Conservation (phyloP, 2,797 vertebrate species). For the Valencia hispanica region DNA sequence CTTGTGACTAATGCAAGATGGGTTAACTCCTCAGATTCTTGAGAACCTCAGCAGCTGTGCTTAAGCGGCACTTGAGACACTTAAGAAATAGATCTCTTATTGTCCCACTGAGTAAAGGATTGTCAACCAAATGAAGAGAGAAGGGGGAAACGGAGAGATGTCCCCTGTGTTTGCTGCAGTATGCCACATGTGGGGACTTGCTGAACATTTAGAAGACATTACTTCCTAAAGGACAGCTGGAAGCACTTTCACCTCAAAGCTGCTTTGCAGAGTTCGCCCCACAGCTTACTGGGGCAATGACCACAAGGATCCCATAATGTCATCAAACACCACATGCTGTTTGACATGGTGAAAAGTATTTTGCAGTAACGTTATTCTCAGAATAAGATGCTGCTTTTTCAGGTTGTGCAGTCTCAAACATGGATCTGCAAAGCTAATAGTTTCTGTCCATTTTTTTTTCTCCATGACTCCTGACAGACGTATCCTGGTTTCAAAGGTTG, state of each 20-base stretch:
- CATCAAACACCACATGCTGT: constrained; percentile 2
- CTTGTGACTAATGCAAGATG: constrained; percentile 27
- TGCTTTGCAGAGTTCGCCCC: constrained; percentile 21
- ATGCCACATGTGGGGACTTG: constrained; percentile 37
- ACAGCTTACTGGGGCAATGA: not conserved
- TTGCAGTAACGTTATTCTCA: no score
- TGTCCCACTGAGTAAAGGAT: constrained; percentile 36
- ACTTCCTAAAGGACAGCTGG: not conserved
- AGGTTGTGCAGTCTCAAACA: not conserved
- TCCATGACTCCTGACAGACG: constrained; percentile 17
- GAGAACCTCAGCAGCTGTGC: constrained; percentile 22
- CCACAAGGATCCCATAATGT: not conserved
- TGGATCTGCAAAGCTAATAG: not conserved
- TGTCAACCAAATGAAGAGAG: constrained; percentile 30
- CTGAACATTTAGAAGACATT: constrained; percentile 30
- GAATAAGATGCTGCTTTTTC: not conserved
- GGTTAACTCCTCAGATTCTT: not conserved
- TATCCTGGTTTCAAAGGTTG: constrained; percentile 3
- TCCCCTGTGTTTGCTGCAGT: constrained; percentile 19
- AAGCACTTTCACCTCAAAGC: constrained; percentile 12
- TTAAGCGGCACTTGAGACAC: not conserved
- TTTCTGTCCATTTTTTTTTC: no score
- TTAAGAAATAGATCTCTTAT: constrained; percentile 3
- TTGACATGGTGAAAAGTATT: no score
- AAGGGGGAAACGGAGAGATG: constrained; percentile 20